Evolutionary conservation across 2,888 invertebrate genomes (phyloP).

Genomic region (Andrena minutula): DNA sequence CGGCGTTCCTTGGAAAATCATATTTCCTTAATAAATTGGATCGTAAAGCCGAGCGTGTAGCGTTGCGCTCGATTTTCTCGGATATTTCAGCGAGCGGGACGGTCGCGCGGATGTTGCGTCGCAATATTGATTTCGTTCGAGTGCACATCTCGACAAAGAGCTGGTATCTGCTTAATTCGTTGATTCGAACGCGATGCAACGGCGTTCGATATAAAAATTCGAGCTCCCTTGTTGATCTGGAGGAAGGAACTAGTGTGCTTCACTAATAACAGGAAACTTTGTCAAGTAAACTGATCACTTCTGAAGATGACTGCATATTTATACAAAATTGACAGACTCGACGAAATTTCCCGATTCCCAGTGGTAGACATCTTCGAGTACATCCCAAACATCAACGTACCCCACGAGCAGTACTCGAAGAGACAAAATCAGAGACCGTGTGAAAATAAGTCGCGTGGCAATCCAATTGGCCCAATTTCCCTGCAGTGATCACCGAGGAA

Average conservation of each 20-base stretch:
- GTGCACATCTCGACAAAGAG: conserved; percentile 26
- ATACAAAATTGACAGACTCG: no score
- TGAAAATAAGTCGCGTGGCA: background rate
- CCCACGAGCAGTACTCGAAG: no score
- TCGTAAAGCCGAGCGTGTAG: conserved; percentile 45
- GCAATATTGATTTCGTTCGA: conserved; percentile 61
- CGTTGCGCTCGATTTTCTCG: conserved; percentile 50
- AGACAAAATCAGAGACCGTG: background rate
- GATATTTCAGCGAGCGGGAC: conserved; percentile 26
- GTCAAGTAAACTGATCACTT: no score
- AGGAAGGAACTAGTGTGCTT: no score
- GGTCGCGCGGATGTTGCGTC: conserved; percentile 55
- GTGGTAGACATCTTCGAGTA: no score
- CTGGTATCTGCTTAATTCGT: conserved; percentile 36
- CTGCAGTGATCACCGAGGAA: background rate
- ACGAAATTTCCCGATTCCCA: no score
- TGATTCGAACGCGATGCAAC: background rate
- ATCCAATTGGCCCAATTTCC: conserved; percentile 14
- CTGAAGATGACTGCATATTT: no score
- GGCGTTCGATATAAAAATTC: background rate
- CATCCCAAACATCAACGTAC: no score
- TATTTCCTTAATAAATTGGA: conserved; percentile 51
- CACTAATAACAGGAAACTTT: no score
- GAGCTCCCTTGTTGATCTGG: background rate
- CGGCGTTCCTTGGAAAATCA: conserved; percentile 42